Evolutionary conservation across 2,113 vertebrate genomes (phyloP).

Genomic region (Sprattus sprattus): DNA sequence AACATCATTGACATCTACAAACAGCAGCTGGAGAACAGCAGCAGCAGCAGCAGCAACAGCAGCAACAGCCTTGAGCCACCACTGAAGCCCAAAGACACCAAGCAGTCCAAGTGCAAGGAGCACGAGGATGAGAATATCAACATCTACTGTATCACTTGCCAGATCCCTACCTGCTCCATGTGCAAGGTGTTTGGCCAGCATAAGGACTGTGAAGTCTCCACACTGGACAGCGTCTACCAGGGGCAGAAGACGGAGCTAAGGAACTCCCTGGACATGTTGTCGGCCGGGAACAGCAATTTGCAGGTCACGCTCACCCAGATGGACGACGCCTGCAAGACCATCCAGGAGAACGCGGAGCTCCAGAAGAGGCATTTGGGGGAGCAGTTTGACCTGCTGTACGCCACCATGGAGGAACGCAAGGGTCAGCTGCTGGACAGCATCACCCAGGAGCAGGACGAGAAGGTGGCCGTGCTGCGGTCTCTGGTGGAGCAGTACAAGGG

Average conservation of each 20-base stretch:
- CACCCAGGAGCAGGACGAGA: slow-evolving; percentile 72
- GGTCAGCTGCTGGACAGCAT: slow-evolving; percentile 75
- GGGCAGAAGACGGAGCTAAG: slow-evolving; percentile 76
- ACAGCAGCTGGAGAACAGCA: slow-evolving; percentile 64
- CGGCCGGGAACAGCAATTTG: slow-evolving; percentile 52
- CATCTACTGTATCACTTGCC: slow-evolving; percentile 89
- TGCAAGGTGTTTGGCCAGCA: slow-evolving; percentile 90
- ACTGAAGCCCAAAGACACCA: slow-evolving; percentile 71
- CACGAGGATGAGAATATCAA: slow-evolving; percentile 89
- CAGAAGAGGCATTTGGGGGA: slow-evolving; percentile 75
- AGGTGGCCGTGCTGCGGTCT: slow-evolving; percentile 64
- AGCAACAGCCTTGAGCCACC: slow-evolving; percentile 49
- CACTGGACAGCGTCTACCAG: slow-evolving; percentile 77
- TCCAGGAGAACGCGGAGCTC: slow-evolving; percentile 78
- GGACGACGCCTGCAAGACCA: slow-evolving; percentile 52
- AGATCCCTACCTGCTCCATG: slow-evolving; percentile 88
- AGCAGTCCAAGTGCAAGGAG: slow-evolving; percentile 81
- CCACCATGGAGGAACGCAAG: slow-evolving; percentile 82
- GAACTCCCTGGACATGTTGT: slow-evolving; percentile 60
- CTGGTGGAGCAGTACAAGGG: slow-evolving; percentile 74
- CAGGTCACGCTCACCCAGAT: slow-evolving; percentile 54
- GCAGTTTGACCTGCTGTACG: slow-evolving; percentile 75
- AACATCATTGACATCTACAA: slow-evolving; percentile 94
- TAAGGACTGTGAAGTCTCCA: slow-evolving; percentile 86
- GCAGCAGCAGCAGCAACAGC: background rate